Base-by-base conservation (phyloP, 2,888 invertebrate genomes). In the Mythimna pallens region DNA sequence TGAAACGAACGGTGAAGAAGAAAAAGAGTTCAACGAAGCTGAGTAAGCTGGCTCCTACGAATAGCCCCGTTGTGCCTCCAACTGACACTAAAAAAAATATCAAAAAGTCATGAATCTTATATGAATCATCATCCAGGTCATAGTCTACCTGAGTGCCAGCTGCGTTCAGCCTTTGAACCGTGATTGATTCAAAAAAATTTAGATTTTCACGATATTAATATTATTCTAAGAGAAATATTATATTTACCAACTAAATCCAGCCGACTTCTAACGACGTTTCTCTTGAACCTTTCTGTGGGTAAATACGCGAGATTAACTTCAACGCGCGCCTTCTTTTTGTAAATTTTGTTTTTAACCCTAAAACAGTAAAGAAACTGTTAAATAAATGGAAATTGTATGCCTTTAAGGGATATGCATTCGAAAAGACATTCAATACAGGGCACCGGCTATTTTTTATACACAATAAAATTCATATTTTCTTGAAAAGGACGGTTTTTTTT, bases 1-100 rank as follows among this genome's bases (percentile, higher is more conserved):
- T 93, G 64, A 97, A 96, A 25, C 97, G 96, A 59, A 97, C 84
- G 0, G 97, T 97, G 83, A 97, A 96, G 86, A 97, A 97, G 87
- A 97, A 97, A 68, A 97, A 91, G 0, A 97, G 94, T 88, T 97
- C 97, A 3, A 97, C 97, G 84, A 97, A 97, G 86, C 97, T 97
- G 0, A 97, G 92, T n/a, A 97, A 86, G 87, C 97, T 97, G 14
- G 97, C 97, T 17, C 97, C 97, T 20, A 97, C 97, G 87, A 97
- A 97, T 0, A 97, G 93, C 0, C 97, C 97, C 0, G 97, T 97
- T 5, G 97, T 97, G 55, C 97, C 97, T 8, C 97, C 97, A 79
- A 97, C 95, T 0, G 97, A 97, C 22, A 97, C 97, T 97, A 90
- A 68, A 94, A 25, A 91, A 72, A 64, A 65, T 47, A 57, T 43